Conservation (phyloP, 2,797 vertebrate species). For the Catharus ustulatus region DNA sequence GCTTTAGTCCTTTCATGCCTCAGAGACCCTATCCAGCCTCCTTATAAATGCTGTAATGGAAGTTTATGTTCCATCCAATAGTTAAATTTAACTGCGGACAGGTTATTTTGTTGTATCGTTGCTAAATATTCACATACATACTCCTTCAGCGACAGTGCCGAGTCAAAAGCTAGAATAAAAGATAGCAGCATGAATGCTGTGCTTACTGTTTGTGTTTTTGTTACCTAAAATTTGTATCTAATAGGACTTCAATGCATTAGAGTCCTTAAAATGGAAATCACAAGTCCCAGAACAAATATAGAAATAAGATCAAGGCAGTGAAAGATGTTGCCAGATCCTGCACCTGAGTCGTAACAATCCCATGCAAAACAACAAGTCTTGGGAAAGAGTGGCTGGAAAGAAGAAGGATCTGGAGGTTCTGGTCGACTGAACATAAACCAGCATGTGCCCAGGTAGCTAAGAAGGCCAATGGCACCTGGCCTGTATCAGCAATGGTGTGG, state of each 20-base stretch:
- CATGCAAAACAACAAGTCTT: background rate
- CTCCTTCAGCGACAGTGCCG: background rate
- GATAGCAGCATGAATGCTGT: background rate
- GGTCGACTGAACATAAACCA: rapidly evolving
- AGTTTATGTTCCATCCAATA: constrained; percentile 30
- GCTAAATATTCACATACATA: background rate
- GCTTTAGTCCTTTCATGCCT: constrained; percentile 14
- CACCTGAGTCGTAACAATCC: background rate
- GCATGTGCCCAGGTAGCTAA: background rate
- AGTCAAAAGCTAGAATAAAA: background rate
- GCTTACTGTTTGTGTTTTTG: background rate
- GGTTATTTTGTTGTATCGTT: background rate
- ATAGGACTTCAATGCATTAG: background rate
- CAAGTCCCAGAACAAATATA: background rate
- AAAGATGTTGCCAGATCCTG: background rate
- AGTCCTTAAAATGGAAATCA: background rate
- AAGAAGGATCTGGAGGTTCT: background rate
- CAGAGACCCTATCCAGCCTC: constrained; percentile 7
- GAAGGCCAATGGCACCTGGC: background rate
- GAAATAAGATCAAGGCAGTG: background rate
- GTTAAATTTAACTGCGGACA: constrained; percentile 15
- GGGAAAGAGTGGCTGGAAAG: background rate
- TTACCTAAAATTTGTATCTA: background rate
- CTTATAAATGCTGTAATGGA: background rate
- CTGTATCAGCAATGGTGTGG: rapidly evolving